Percentiles rank a stretch among this genome's conserved stretches.
phyloP scores from a whole-genome alignment of 2,888 invertebrate species.

The Chrysolina oricalcia region DNA sequence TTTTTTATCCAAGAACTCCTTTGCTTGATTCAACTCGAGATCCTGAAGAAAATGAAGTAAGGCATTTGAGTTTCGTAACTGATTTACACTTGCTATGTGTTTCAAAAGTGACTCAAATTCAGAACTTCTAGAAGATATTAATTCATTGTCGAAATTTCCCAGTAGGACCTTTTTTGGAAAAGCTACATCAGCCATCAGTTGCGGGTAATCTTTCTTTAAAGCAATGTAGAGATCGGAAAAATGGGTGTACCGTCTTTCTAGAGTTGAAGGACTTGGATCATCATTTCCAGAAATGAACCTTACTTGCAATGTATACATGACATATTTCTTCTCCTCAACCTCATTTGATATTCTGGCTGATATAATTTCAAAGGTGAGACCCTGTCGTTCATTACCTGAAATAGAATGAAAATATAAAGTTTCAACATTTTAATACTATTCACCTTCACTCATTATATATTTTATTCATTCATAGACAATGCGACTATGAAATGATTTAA shows the following conservation, averaged over 20 bases:
- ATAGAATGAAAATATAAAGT: constrained; percentile 25
- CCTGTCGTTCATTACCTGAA: constrained; percentile 62
- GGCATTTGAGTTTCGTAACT: constrained; percentile 75
- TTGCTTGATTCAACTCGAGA: constrained; percentile 77
- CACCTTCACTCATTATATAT: neutral
- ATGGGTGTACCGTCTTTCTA: constrained; percentile 83
- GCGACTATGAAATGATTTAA: constrained; percentile 15
- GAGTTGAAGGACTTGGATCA: constrained; percentile 77
- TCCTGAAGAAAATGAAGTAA: constrained; percentile 80
- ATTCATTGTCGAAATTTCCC: constrained; percentile 81
- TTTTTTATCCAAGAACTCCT: constrained; percentile 75
- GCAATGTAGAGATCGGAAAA: constrained; percentile 79
- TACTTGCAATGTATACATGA: constrained; percentile 80
- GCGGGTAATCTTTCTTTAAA: constrained; percentile 76
- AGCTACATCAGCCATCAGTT: constrained; percentile 74
- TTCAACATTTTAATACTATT: no score
- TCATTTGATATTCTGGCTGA: constrained; percentile 78
- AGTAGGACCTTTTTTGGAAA: constrained; percentile 74
- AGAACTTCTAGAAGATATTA: constrained; percentile 78
- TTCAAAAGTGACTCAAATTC: constrained; percentile 79
- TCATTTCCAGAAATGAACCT: constrained; percentile 75
- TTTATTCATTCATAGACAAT: neutral
- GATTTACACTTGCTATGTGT: constrained; percentile 74
- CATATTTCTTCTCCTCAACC: constrained; percentile 79
- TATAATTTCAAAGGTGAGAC: constrained; percentile 79